Conservation (phyloP, 2,113 vertebrate species). For the Microtus ochrogaster region DNA sequence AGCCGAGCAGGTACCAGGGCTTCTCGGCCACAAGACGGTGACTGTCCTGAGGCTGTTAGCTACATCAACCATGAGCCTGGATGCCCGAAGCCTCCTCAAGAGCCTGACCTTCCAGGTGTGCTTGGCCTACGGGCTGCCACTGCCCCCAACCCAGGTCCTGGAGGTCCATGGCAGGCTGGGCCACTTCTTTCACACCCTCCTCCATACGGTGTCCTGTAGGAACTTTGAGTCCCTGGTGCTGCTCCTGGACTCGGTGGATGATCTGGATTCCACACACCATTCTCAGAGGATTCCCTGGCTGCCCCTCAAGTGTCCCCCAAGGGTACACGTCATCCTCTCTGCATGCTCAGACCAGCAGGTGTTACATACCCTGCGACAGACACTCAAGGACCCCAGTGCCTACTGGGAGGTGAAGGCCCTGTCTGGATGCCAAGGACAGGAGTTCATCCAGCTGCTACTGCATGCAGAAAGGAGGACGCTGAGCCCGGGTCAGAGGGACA, state of each 20-base stretch:
- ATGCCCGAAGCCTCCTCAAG: conserved; percentile 84
- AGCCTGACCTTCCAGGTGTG: conserved; percentile 88
- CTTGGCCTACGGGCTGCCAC: conserved; percentile 83
- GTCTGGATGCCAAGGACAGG: conserved; percentile 79
- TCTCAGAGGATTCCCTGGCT: conserved; percentile 86
- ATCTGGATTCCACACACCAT: conserved; percentile 75
- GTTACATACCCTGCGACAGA: conserved; percentile 70
- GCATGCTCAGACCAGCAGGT: conserved; percentile 67
- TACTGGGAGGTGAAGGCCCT: conserved; percentile 86
- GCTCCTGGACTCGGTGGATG: conserved; percentile 88
- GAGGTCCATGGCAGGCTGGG: conserved; percentile 80
- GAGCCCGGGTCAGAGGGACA: conserved; percentile 79
- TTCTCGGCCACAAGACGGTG: conserved; percentile 75
- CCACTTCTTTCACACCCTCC: conserved; percentile 85
- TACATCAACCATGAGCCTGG: conserved; percentile 78
- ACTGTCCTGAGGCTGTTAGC: conserved; percentile 86
- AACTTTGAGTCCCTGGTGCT: conserved; percentile 86
- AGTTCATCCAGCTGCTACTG: conserved; percentile 84
- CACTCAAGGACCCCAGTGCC: conserved; percentile 51
- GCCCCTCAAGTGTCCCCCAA: conserved; percentile 85
- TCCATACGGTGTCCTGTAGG: conserved; percentile 82
- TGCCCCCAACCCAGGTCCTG: conserved; percentile 79
- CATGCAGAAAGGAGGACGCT: conserved; percentile 48
- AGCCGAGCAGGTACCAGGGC: conserved; percentile 76
- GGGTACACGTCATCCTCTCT: conserved; percentile 88